Base-by-base conservation (phyloP, 2,113 vertebrate genomes). In the Ophthalmolycus amberensis region DNA sequence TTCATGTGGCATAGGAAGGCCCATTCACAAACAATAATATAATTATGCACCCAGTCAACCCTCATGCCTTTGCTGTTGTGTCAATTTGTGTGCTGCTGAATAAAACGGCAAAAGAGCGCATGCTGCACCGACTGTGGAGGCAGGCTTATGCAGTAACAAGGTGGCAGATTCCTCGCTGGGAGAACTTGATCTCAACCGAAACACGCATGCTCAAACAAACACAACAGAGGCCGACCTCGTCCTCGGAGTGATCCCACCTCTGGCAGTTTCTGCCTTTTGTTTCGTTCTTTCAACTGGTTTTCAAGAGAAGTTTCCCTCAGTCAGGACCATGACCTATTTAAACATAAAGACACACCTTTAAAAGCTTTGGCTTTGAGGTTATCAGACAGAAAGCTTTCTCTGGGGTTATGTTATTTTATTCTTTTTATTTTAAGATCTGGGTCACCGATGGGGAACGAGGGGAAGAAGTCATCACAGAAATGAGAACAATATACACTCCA, bases 211-310 rank as follows among this genome's bases (percentile, higher is more conserved):
- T 50, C 46, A 52, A 18, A 42, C 54, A 29, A 40, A 16, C 29
- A 42, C 29, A 37, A 37, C 68, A 73, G 37, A 67, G 18, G 58
- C 75, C 62, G 72, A 54, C 80, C 29, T 87, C 74, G 10, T 80
- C 75, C 83, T 86, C 56, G 69, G 70, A 88, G 77, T 77, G 86
- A 88, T 79, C 75, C 80, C 67, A 86, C 90, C 89, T 88, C 70
- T 29, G 79, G 92, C 89, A 77, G 85, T 93, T 92, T 90, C 85
- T 91, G 82, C 86, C 87, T 89, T 92, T 89, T 94, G 89, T 91
- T 89, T 83, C 29, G 48, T 86, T 83, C 87, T 86, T 85, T 89
- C 50, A 87, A 54, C 85, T 81, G 85, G 80, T 93, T 92, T 91
- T 82, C 75, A 78, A 87, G 90, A 85, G 86, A 92, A n/a, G 71